phyloP scores from a whole-genome alignment of 2,113 vertebrate genomes.

The Tiliqua scincoides region DNA sequence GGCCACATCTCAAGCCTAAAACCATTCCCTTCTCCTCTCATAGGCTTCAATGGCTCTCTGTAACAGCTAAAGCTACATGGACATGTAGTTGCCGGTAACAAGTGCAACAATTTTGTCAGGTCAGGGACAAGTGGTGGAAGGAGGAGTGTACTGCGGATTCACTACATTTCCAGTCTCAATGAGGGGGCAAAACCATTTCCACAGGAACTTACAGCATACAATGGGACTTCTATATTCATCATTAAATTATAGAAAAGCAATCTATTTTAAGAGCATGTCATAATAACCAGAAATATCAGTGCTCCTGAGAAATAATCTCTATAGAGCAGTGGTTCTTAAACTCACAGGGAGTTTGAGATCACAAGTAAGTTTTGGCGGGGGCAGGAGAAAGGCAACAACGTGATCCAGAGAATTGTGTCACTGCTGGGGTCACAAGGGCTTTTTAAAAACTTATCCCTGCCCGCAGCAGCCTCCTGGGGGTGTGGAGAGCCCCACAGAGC shows the following conservation, averaged over 20 bases:
- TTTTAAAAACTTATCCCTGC: too few species aligned
- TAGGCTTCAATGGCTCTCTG: not conserved
- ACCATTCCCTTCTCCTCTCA: not conserved
- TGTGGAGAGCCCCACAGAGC: too few species aligned
- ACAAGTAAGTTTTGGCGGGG: too few species aligned
- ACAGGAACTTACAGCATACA: too few species aligned
- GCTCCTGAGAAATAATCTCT: not conserved
- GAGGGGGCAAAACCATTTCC: not conserved
- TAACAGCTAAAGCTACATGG: not conserved
- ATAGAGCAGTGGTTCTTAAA: too few species aligned
- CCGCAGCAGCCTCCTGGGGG: too few species aligned
- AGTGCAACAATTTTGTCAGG: not conserved
- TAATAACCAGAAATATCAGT: not conserved
- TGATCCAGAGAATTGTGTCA: too few species aligned
- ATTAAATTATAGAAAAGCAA: not conserved
- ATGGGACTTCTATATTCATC: not conserved
- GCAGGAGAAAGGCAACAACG: too few species aligned
- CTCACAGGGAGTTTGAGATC: too few species aligned
- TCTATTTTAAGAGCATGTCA: not conserved
- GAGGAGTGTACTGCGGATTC: not conserved
- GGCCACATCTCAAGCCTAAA: not conserved
- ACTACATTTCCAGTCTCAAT: not conserved
- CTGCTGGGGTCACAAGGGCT: too few species aligned
- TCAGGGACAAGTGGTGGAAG: not conserved
- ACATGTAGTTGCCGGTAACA: not conserved